These are phyloP conservation scores for Xestia c-nigrum DNA, from an alignment of 2,888 invertebrate genomes.

Conservation along the genomic window DNA sequence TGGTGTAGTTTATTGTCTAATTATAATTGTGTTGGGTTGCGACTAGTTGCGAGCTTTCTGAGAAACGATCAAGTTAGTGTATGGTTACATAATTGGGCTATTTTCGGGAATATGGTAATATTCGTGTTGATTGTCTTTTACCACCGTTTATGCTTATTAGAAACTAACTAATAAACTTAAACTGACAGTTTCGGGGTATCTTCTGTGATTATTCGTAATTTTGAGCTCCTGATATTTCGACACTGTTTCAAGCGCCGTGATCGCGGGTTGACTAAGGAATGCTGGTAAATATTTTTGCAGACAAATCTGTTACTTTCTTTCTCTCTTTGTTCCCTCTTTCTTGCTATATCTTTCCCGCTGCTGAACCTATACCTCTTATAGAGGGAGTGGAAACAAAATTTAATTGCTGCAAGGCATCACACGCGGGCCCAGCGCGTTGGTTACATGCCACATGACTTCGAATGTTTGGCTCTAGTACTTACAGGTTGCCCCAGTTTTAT, in stretches of 20 bases:
- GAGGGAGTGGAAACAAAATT: neutral
- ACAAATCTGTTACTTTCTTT: too few species aligned
- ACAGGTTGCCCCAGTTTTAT: neutral
- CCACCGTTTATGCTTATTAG: neutral
- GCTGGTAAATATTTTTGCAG: too few species aligned
- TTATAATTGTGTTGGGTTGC: slow-evolving; percentile 4
- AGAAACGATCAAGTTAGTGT: neutral
- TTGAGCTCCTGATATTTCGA: too few species aligned
- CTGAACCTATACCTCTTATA: too few species aligned
- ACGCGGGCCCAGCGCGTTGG: neutral
- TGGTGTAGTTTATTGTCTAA: slow-evolving; percentile 15
- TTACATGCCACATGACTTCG: neutral
- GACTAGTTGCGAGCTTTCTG: neutral
- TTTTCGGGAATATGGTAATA: neutral
- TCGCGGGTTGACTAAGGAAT: too few species aligned
- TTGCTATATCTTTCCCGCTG: neutral
- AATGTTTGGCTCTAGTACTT: neutral
- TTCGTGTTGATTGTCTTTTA: slow-evolving; percentile 2
- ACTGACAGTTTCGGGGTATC: too few species aligned
- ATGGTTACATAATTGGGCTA: neutral
- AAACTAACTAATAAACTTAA: neutral
- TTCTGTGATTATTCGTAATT: too few species aligned
- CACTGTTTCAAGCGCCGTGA: too few species aligned
- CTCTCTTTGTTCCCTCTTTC: too few species aligned
- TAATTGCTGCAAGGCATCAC: neutral